Conservation (phyloP, 2,888 invertebrate species). For the Caenorhabditis afra region DNA sequence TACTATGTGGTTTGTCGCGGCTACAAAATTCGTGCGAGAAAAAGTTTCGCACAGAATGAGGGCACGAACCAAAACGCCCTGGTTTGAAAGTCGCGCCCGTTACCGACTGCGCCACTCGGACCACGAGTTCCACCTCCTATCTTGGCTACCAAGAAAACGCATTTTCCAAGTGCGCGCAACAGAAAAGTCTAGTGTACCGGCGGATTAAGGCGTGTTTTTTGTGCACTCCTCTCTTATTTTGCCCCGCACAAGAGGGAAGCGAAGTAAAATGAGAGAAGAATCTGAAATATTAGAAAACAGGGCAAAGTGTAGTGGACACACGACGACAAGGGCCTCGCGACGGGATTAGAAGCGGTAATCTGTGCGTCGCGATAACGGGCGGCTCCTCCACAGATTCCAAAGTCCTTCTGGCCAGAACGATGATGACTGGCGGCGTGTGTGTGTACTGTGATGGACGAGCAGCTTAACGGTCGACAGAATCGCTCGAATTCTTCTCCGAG, state of each 20-base stretch:
- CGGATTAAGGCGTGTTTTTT: not conserved
- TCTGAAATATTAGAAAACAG: constrained; percentile 20
- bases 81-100: not conserved
- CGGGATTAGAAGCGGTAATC: constrained; percentile 14
- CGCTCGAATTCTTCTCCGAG: constrained; percentile 45
- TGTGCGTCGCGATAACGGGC: constrained; percentile 2
- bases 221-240: not conserved
- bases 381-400: constrained; percentile 43
- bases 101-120: too few species aligned
- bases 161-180: not conserved
- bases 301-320: constrained; percentile 25
- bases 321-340: too few species aligned
- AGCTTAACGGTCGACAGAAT: constrained; percentile 32
- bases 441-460: constrained; percentile 38
- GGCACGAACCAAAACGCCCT: not conserved
- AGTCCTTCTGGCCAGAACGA: constrained; percentile 38
- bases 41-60: not conserved
- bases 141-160: too few species aligned
- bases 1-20: not conserved
- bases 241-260: not conserved
- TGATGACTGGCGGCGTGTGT: not conserved
- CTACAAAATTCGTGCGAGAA: constrained; percentile 7
- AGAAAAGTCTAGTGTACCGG: not conserved
- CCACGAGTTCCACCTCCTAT: too few species aligned
- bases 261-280: not conserved